A percentile compares a stretch with the other conserved stretches of the same genome.
Conservation (phyloP, 2,888 invertebrate species). For the Acrobeloides nanus region DNA sequence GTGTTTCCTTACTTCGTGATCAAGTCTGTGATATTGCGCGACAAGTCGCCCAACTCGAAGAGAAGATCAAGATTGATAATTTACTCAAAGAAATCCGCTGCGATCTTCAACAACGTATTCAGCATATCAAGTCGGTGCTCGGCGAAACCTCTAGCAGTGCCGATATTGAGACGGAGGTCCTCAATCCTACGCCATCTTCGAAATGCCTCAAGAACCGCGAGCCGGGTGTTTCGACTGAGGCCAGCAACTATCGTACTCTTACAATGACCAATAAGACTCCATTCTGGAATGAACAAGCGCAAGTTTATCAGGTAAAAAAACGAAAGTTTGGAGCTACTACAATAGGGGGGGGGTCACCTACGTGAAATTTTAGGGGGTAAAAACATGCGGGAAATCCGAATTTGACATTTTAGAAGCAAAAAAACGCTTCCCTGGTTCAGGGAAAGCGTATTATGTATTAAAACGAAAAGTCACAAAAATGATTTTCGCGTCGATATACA, state of each 20-base stretch:
- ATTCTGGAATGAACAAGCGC: slow-evolving; percentile 97
- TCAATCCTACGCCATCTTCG: not conserved
- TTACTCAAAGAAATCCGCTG: slow-evolving; percentile 23
- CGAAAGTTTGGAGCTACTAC: not conserved
- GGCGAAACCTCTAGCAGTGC: slow-evolving; percentile 18
- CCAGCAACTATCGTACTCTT: slow-evolving; percentile 8
- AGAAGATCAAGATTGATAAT: slow-evolving; percentile 16
- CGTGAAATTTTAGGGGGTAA: too few species aligned
- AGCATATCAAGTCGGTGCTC: slow-evolving; percentile 25
- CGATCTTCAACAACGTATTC: slow-evolving; percentile 30
- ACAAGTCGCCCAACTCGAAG: slow-evolving; percentile 30
- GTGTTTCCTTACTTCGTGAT: slow-evolving; percentile 17
- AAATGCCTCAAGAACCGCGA: too few species aligned
- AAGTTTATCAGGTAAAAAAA: slow-evolving; percentile 78
- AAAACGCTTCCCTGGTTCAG: too few species aligned
- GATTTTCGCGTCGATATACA: too few species aligned
- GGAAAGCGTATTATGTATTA: too few species aligned
- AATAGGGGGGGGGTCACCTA: too few species aligned
- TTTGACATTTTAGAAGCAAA: too few species aligned
- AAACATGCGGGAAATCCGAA: too few species aligned
- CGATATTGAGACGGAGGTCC: slow-evolving; percentile 8
- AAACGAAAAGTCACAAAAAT: too few species aligned
- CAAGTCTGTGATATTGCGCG: slow-evolving; percentile 33
- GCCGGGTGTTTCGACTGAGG: not conserved
- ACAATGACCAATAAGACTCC: slow-evolving; percentile 73